Evolutionary conservation across 2,113 vertebrate genomes (phyloP).

Genomic region (Jaculus jaculus): DNA sequence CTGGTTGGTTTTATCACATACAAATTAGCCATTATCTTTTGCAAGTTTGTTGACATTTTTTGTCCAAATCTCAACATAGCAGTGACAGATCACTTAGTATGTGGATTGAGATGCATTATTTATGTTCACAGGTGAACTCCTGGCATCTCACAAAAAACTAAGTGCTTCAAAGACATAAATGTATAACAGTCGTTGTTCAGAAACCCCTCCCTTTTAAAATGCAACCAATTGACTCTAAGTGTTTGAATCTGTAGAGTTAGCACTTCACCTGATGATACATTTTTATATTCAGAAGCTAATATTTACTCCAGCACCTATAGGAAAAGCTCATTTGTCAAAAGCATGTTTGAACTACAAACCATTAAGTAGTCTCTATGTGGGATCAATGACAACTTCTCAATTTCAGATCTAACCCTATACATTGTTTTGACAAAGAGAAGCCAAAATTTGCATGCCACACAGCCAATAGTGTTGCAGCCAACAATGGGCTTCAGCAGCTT

Average conservation of each 20-base stretch:
- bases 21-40: conserved; percentile 9
- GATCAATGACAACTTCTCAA: neutral
- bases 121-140: neutral
- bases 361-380: neutral
- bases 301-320: neutral
- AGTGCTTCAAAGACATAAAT: neutral
- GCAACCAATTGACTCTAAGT: neutral
- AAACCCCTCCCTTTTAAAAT: neutral
- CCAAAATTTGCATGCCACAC: neutral
- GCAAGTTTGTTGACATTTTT: neutral
- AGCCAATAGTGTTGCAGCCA: neutral
- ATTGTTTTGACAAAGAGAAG: neutral
- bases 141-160: neutral
- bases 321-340: neutral
- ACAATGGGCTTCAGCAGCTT: neutral
- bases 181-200: neutral
- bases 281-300: neutral
- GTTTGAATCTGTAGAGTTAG: neutral
- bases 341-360: neutral
- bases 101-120: neutral
- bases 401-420: neutral
- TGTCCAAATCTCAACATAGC: neutral
- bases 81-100: neutral
- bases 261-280: neutral
- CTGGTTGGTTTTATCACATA: neutral